Conservation (phyloP, 2,888 invertebrate species). For the Hypena proboscidalis region DNA sequence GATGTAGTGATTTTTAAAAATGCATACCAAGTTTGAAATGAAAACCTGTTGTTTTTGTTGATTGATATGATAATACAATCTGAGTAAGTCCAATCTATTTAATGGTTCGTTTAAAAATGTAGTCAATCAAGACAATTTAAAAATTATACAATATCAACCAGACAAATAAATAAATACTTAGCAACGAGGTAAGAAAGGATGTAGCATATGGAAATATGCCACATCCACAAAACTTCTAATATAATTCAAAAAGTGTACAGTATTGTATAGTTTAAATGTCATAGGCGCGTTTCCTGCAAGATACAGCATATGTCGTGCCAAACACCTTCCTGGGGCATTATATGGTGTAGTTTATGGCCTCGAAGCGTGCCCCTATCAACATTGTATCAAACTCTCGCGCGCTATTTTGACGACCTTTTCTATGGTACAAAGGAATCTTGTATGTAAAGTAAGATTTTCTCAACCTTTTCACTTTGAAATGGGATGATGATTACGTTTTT, state of each 20-base stretch:
- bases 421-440: conserved; percentile 32
- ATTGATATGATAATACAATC: no score
- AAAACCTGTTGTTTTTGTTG: no score
- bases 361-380: conserved; percentile 41
- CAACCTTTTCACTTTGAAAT: conserved; percentile 14
- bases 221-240: background rate
- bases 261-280: conserved; percentile 5
- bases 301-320: conserved; percentile 18
- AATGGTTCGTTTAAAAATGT: no score
- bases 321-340: conserved; percentile 40
- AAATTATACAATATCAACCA: no score
- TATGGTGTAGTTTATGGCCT: conserved; percentile 46
- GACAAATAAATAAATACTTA: no score
- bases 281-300: conserved; percentile 9
- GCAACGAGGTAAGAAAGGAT: no score
- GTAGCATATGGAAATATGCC: no score
- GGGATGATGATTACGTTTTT: conserved; percentile 24
- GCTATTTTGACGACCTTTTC: conserved; percentile 35
- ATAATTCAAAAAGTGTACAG: background rate
- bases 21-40: no score
- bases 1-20: no score
- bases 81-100: no score
- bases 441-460: conserved; percentile 22
- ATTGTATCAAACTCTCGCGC: conserved; percentile 37
- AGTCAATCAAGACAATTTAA: no score